Evolutionary conservation across 2,888 invertebrate species (phyloP).

Genomic region (Criorhina ranunculi): DNA sequence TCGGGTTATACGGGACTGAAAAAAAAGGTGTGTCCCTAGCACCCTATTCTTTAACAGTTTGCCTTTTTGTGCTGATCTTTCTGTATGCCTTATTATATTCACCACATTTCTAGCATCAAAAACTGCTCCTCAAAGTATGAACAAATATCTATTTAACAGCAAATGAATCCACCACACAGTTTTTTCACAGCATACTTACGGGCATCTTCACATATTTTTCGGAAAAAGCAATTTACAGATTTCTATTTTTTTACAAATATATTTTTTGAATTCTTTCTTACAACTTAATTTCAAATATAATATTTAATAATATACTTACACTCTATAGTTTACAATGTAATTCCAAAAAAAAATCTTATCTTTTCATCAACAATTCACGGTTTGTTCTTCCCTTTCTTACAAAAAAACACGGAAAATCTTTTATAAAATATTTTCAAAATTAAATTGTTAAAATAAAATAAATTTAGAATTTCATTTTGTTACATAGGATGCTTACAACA

Average conservation of each 20-base stretch:
- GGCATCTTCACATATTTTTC: background rate
- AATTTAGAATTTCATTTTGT: constrained; percentile 10
- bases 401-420: constrained; percentile 26
- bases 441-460: background rate
- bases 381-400: constrained; percentile 17
- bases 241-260: constrained; percentile 66
- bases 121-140: no score
- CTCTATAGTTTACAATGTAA: constrained; percentile 66
- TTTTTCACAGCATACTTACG: background rate
- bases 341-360: constrained; percentile 26
- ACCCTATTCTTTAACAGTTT: no score
- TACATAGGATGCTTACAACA: constrained; percentile 39
- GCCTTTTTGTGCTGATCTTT: no score
- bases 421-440: constrained; percentile 25
- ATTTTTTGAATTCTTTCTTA: constrained; percentile 59
- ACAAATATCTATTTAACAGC: no score
- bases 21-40: no score
- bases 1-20: no score
- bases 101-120: no score
- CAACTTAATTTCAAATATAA: constrained; percentile 31
- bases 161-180: background rate
- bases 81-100: no score
- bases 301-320: constrained; percentile 58
- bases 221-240: background rate
- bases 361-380: constrained; percentile 16